phyloP scores from a whole-genome alignment of 2,113 vertebrate genomes.

The Globicephala melas region DNA sequence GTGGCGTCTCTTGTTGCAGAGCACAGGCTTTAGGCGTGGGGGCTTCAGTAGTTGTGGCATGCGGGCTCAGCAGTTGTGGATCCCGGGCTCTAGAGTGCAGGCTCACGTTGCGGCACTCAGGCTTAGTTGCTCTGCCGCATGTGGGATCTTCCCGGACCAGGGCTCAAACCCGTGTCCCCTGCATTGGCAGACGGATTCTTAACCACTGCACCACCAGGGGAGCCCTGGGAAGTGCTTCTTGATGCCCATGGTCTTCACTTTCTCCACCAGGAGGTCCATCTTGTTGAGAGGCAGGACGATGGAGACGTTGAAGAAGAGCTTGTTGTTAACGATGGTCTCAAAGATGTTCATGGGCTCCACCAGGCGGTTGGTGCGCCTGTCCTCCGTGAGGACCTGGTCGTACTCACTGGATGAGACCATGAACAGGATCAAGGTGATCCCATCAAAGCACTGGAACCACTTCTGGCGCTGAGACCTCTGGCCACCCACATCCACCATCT shows the following conservation, averaged over 20 bases:
- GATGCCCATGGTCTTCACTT: slow-evolving; percentile 92
- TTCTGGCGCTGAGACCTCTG: slow-evolving; percentile 97
- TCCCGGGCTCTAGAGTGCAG: too few species aligned
- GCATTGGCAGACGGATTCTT: too few species aligned
- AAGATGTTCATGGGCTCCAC: slow-evolving; percentile 99
- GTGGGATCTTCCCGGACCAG: too few species aligned
- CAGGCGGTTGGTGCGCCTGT: slow-evolving; percentile 94
- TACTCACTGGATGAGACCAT: slow-evolving; percentile 98
- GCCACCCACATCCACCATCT: slow-evolving; percentile 98
- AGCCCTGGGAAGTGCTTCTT: slow-evolving; percentile 82
- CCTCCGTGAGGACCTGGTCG: slow-evolving; percentile 98
- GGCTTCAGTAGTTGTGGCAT: too few species aligned
- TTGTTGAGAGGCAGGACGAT: slow-evolving; percentile 99
- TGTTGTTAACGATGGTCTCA: slow-evolving; percentile 99
- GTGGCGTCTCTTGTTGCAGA: too few species aligned
- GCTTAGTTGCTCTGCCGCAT: too few species aligned
- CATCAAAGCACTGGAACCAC: slow-evolving; percentile 99
- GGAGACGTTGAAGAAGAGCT: slow-evolving; percentile 97
- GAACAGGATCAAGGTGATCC: slow-evolving; percentile 97
- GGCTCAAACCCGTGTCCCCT: too few species aligned
- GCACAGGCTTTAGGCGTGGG: too few species aligned
- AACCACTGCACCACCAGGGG: too few species aligned
- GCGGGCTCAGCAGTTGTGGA: too few species aligned
- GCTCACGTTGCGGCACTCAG: too few species aligned
- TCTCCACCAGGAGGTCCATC: slow-evolving; percentile 95